Evolutionary conservation across 2,113 vertebrate genomes (phyloP).

Genomic region (Meles meles): DNA sequence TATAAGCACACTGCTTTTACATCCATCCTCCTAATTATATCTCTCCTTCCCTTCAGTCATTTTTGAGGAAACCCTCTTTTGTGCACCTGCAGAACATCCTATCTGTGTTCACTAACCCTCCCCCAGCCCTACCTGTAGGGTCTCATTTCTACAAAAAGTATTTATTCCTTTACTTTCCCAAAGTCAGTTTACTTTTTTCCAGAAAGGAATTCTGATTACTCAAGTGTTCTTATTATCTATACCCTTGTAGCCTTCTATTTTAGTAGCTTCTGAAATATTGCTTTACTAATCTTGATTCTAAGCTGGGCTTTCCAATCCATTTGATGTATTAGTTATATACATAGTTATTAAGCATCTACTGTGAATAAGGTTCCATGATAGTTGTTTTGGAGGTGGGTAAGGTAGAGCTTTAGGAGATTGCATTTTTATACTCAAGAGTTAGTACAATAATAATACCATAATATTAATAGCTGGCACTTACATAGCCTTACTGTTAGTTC

Average conservation of each 20-base stretch:
- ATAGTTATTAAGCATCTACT: not conserved
- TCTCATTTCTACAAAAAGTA: not conserved
- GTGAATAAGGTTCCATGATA: not conserved
- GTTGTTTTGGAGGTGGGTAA: not conserved
- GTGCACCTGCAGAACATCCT: not conserved
- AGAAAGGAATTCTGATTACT: not conserved
- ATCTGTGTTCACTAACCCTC: not conserved
- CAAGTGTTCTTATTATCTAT: not conserved
- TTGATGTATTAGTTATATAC: not conserved
- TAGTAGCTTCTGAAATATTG: not conserved
- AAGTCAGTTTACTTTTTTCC: not conserved
- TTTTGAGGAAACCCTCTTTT: not conserved
- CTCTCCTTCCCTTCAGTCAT: not conserved
- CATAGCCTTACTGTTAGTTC: not conserved
- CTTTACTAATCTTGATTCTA: not conserved
- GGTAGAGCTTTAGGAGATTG: not conserved
- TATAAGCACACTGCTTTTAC: not conserved
- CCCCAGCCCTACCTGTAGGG: rapidly evolving
- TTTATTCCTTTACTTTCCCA: not conserved
- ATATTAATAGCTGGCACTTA: not conserved
- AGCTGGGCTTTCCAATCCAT: not conserved
- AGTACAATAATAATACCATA: not conserved
- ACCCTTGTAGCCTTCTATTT: not conserved
- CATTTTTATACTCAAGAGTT: not conserved
- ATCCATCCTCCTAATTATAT: not conserved